Evolutionary conservation across 2,113 vertebrate genomes (phyloP), one percentile per base, ranked within the genome.

Genomic region (Festucalex cinctus): DNA sequence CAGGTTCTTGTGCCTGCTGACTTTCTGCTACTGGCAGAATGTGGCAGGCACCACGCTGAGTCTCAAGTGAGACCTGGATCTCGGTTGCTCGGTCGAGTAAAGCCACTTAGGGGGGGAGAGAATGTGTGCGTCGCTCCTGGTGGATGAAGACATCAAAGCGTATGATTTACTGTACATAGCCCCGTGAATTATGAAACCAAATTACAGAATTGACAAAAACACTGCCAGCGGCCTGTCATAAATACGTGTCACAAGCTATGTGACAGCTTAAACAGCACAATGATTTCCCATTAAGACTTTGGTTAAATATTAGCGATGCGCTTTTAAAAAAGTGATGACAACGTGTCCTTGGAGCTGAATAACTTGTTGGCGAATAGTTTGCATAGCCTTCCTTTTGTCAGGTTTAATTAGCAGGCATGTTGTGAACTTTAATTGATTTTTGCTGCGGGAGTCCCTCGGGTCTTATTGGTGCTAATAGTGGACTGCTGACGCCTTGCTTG

Each of bases 121-220:
- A 56, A 32, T 35, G 35, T 65, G 43, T 46, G 61, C 22, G 17
- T 44, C 46, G 44, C 71, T 68, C 41, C 64, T 58, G 43, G 58
- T 72, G 77, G 72, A 89, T 83, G 66, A 81, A 78, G 65, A 78
- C 78, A 87, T 86, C 79, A 86, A 86, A 86, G 85, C 20, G n/a
- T 71, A 67, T 74, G 70, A 67, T 69, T 77, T 70, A 80, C 77
- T 84, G 74, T 65, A 80, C 70, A 66, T 70, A 26, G 57, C 67
- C 46, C 66, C 24, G 62, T 65, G 73, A 79, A 85, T 81, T 56
- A 76, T 48, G 5, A 28, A 74, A 49, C 70, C 76, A 74, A 68
- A 39, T 74, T 86, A 58, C 35, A 65, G 14, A 26, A 43, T 62
- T 51, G 28, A 39, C 26, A 65, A 75, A 70, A 66, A 56, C 46